phyloP scores from a whole-genome alignment of 2,113 vertebrate genomes.

The Mesoclemmys tuberculata region DNA sequence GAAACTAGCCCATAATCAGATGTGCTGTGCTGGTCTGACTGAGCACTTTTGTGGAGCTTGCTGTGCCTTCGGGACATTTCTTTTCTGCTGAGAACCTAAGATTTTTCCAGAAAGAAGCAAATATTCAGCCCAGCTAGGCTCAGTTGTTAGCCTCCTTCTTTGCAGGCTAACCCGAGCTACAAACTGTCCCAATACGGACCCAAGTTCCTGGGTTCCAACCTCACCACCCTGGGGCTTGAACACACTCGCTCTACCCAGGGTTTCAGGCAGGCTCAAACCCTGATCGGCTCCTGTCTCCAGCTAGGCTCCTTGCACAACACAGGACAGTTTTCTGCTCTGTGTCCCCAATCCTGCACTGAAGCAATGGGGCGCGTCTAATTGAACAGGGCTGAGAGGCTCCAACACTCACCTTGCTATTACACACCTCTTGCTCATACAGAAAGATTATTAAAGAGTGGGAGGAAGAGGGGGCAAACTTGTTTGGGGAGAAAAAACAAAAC shows the following conservation, averaged over 20 bases:
- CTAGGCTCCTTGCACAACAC: not conserved
- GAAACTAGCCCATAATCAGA: accelerated
- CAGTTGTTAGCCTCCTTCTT: not conserved
- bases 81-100: not conserved
- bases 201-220: not conserved
- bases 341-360: not conserved
- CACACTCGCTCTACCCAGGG: not conserved
- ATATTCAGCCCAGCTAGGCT: not conserved
- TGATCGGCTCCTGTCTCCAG: not conserved
- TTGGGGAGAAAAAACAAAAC: not conserved
- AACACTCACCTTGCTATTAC: not conserved
- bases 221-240: not conserved
- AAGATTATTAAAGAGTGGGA: not conserved
- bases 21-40: not conserved
- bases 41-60: accelerated
- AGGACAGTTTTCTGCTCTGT: not conserved
- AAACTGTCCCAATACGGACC: not conserved
- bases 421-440: not conserved
- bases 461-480: not conserved
- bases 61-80: not conserved
- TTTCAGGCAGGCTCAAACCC: not conserved
- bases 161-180: not conserved
- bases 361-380: not conserved
- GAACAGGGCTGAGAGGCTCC: not conserved
- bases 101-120: not conserved